Conservation (phyloP, 2,888 invertebrate genomes). For the Cosmia trapezina region DNA sequence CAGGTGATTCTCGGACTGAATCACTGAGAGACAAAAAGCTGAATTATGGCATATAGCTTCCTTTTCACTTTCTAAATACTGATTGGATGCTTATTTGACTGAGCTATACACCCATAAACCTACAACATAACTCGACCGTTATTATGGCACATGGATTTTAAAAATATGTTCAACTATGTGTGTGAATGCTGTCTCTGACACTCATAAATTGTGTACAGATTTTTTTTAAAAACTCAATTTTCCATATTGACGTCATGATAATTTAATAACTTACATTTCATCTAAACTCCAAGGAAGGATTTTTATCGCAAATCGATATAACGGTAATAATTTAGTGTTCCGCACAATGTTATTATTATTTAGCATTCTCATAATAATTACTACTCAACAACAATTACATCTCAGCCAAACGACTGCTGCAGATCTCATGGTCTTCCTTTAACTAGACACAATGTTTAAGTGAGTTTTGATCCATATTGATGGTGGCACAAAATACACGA, state of each 20-base stretch:
- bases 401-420: background rate
- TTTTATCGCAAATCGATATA: slow-evolving; percentile 2
- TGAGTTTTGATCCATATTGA: too few relatives aligned
- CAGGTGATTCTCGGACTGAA: background rate
- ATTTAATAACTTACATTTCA: slow-evolving; percentile 16
- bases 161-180: background rate
- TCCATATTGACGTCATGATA: background rate
- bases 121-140: background rate
- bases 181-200: background rate
- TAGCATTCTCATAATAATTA: background rate
- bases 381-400: background rate
- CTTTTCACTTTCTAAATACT: background rate
- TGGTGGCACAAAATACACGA: background rate
- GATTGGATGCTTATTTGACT: slow-evolving; percentile 25
- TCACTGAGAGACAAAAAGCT: too few relatives aligned
- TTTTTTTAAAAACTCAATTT: background rate
- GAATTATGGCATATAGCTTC: background rate
- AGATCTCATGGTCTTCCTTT: background rate
- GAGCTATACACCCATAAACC: slow-evolving; percentile 17
- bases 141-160: background rate
- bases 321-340: slow-evolving; percentile 19
- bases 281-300: slow-evolving; percentile 16
- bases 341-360: too few relatives aligned
- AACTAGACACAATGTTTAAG: background rate
- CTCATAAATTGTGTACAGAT: background rate